Evolutionary conservation across 1,140 invertebrate genomes (phyloP), one percentile per base, ranked within the genome.

Genomic region (Zaprionus ghesquierei): DNA sequence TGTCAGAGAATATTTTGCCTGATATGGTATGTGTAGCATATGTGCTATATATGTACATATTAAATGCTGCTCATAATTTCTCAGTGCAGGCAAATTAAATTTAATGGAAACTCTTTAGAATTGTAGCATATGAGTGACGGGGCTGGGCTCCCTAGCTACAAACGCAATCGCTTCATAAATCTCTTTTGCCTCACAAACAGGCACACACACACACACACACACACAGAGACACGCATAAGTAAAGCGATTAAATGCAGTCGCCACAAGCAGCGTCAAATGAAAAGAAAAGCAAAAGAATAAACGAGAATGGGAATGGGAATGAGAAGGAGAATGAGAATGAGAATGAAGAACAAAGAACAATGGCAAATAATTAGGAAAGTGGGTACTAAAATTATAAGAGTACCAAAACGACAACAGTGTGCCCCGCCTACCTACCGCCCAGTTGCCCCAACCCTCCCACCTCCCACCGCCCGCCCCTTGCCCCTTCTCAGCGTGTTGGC

Each of bases 181-280:
- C 62, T 65, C 54, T 38, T 58, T 27, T 25, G 25, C 46, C n/a
- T 8, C 56, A 18, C n/a, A n/a, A n/a, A n/a, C n/a, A n/a, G n/a
- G n/a, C 55, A 18, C 54, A 56, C 20, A 8, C 55, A 6, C 55
- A 12, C 35, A 58, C 35, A 15, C 13, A 18, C 25, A 27, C 29
- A 25, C 44, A 0, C 44, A 60, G n/a, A 20, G 58, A 62, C 50
- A 69, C n/a, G 65, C 49, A 49, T 63, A 50, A 70, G 38, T 58
- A 58, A 53, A 66, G 62, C 69, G 69, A 71, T 66, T 71, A 71
- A 71, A 70, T 70, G 68, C 68, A 70, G 68, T 64, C 68, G 51
- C 60, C 53, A 49, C 25, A 62, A 62, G 23, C 41, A 23, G 22
- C 56, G 38, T 18, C 18, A 49, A 60, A 49, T 31, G 25, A 50